Conservation (phyloP, 2,113 vertebrate species). For the Lagopus leucura region DNA sequence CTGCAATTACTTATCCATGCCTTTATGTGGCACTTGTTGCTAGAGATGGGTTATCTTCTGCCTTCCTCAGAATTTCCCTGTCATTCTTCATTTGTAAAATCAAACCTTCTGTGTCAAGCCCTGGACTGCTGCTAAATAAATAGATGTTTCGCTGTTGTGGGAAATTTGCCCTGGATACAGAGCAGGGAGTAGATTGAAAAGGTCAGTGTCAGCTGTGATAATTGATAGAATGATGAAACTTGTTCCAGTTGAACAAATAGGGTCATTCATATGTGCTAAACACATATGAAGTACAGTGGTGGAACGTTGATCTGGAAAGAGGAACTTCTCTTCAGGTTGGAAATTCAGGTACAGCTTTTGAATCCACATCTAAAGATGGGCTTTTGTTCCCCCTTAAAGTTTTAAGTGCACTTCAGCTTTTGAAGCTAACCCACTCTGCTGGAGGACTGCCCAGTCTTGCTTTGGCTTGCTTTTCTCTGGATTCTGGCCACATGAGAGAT, state of each 20-base stretch:
- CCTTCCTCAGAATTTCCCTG: neutral
- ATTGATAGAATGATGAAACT: neutral
- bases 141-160: neutral
- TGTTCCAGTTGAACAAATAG: neutral
- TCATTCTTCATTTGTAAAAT: neutral
- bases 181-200: neutral
- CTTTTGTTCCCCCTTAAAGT: slow-evolving; percentile 76
- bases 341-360: neutral
- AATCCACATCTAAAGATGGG: neutral
- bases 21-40: neutral
- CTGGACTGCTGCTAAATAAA: neutral
- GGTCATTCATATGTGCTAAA: neutral
- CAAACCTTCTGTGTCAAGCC: neutral
- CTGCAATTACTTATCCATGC: neutral
- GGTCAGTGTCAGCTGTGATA: neutral
- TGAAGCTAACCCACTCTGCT: slow-evolving; percentile 61
- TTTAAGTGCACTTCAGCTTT: slow-evolving; percentile 22
- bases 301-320: neutral
- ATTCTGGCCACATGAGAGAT: slow-evolving; percentile 49
- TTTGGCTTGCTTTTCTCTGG: slow-evolving; percentile 72
- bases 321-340: neutral
- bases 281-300: neutral
- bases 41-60: neutral
- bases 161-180: neutral
- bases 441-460: slow-evolving; percentile 65